phyloP scores from a whole-genome alignment of 2,113 vertebrate genomes.

The Amazona vittata region DNA sequence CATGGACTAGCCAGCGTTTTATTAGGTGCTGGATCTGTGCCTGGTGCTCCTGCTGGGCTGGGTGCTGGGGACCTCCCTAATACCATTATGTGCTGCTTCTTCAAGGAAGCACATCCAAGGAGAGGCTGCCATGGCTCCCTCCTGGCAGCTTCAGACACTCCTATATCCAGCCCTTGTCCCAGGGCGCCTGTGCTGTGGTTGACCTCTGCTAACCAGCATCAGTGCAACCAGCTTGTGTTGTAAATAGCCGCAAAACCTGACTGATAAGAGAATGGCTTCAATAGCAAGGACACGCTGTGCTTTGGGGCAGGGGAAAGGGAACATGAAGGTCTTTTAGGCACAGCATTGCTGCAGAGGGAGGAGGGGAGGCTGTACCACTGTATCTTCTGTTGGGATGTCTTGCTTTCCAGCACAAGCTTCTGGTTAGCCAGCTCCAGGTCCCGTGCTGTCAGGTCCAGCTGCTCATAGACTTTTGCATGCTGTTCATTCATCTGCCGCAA shows the following conservation, averaged over 20 bases:
- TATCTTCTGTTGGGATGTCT: constrained; percentile 94
- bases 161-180: background rate
- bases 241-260: background rate
- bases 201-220: background rate
- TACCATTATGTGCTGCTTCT: background rate
- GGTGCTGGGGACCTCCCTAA: background rate
- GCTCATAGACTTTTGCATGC: constrained; percentile 96
- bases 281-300: background rate
- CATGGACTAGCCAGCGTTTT: background rate
- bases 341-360: background rate
- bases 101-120: background rate
- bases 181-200: background rate
- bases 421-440: constrained; percentile 95
- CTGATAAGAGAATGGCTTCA: background rate
- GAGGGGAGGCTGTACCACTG: constrained; percentile 79
- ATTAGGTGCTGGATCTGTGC: background rate
- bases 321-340: background rate
- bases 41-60: background rate
- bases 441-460: constrained; percentile 91
- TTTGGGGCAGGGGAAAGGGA: background rate
- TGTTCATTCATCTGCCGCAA: constrained; percentile 95
- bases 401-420: constrained; percentile 94
- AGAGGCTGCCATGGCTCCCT: background rate
- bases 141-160: background rate
- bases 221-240: background rate